Base-by-base conservation (phyloP, 2,888 invertebrate genomes). In the Emmelina monodactyla region DNA sequence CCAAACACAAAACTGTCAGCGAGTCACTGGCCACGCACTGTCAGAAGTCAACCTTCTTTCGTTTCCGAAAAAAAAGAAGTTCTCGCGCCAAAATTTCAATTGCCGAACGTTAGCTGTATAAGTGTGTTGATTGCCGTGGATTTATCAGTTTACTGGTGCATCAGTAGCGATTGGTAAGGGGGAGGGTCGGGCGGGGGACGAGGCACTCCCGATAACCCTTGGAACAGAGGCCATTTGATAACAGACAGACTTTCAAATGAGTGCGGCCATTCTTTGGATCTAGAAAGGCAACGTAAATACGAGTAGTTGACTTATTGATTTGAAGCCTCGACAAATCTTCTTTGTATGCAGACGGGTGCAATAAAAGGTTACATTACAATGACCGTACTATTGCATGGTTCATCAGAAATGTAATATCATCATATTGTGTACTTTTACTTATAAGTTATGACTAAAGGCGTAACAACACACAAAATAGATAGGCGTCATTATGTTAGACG, bases 81-180 rank as follows among this genome's bases (percentile, higher is more conserved):
- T 14, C 15, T 12, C 14, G 28, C 19, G 14, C 6, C n/a, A n/a
- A n/a, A n/a, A n/a, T n/a, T n/a, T n/a, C n/a, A 25, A 11, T 25
- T 4, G 19, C 5, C 34, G 22, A 31, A 42, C 47, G 47, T 41
- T 43, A 37, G 45, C 42, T 44, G 37, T 41, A 42, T 38, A 49
- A 45, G 45, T 49, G 59, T 63, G 69, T 61, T 55, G 54, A 52
- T 61, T 54, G 58, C 53, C 42, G 54, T 49, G 57, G 51, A 58
- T 51, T 66, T 65, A 68, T 70, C 65, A 51, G 47, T 54, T 52
- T 45, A 73, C 71, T 67, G 60, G 62, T 72, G 71, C 67, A 68
- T 61, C 63, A 55, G 58, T 49, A 50, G 45, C 51, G 54, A 55
- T 45, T 46, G 39, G 45, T 52, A 31, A 48, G 47, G 49, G 49